Conservation (phyloP, 2,113 vertebrate species). For the Oncorhynchus nerka region DNA sequence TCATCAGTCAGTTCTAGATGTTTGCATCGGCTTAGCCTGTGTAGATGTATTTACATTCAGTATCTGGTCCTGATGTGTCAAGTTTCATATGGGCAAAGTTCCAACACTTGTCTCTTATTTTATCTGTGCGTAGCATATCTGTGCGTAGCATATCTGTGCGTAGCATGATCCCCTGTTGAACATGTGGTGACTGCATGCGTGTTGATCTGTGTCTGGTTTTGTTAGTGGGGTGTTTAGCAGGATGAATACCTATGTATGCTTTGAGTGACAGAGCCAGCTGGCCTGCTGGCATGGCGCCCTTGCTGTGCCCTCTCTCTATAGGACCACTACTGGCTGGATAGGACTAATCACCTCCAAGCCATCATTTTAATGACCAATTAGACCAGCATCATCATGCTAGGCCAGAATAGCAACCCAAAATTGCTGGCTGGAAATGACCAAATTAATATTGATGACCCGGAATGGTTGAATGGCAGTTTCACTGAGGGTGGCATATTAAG, state of each 20-base stretch:
- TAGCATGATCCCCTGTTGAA: not conserved
- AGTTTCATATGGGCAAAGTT: not conserved
- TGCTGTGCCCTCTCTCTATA: conserved; percentile 32
- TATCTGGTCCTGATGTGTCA: conserved; percentile 2
- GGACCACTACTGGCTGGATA: conserved; percentile 19
- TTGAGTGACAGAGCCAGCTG: conserved; percentile 61
- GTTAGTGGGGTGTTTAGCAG: conserved; percentile 38
- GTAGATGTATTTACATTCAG: no score
- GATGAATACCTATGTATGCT: conserved; percentile 48
- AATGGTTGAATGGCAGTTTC: conserved; percentile 18
- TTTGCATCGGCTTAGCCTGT: no score
- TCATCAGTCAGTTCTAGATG: no score
- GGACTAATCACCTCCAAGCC: conserved; percentile 34
- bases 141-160: not conserved
- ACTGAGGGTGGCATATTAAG: not conserved
- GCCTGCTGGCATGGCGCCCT: conserved; percentile 40
- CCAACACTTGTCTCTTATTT: conserved; percentile 10
- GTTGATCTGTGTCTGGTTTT: conserved; percentile 23
- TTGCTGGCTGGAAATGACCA: not conserved
- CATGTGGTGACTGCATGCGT: conserved; percentile 10
- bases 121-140: conserved; percentile 6
- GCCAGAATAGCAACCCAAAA: conserved; percentile 7
- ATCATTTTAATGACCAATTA: conserved; percentile 41
- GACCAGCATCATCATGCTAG: conserved; percentile 31
- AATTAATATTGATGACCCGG: conserved; percentile 25